Conservation (phyloP, 2,797 vertebrate genomes). For the Jordanella pulchra region DNA sequence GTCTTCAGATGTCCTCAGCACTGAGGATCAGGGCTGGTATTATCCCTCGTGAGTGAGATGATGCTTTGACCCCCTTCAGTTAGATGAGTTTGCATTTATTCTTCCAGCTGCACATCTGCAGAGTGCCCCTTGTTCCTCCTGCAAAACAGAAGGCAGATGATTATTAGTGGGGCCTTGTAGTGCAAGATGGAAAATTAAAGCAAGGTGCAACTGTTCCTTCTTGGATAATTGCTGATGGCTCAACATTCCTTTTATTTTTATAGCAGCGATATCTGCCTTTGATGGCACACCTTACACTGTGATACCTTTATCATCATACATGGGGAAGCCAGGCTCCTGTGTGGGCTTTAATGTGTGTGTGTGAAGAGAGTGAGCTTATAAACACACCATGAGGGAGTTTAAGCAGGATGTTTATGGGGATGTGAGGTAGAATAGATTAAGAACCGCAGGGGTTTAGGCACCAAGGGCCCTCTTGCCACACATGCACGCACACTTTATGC, state of each 20-base stretch:
- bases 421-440: slow-evolving; percentile 70
- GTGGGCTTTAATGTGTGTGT: slow-evolving; percentile 60
- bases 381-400: slow-evolving; percentile 63
- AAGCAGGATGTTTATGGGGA: slow-evolving; percentile 75
- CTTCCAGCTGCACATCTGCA: slow-evolving; percentile 18
- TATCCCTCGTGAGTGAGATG: slow-evolving; percentile 9
- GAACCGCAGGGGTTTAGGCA: slow-evolving; percentile 53
- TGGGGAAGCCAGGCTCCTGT: slow-evolving; percentile 60
- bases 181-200: slow-evolving; percentile 27
- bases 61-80: slow-evolving; percentile 6
- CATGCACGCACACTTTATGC: slow-evolving; percentile 16
- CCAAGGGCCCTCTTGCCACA: slow-evolving; percentile 9
- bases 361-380: slow-evolving; percentile 64
- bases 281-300: slow-evolving; percentile 8
- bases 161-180: slow-evolving; percentile 29
- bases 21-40: slow-evolving; percentile 21
- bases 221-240: slow-evolving; percentile 5
- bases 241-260: slow-evolving; percentile 29
- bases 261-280: slow-evolving; percentile 14
- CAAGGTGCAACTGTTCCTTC: slow-evolving; percentile 3
- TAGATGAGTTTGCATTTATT: slow-evolving; percentile 7
- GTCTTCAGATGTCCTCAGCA: slow-evolving; percentile 34
- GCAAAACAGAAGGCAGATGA: slow-evolving; percentile 16
- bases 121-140: slow-evolving; percentile 11
- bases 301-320: slow-evolving; percentile 24